A percentile compares a stretch with the other conserved stretches of the same genome.
Evolutionary conservation across 2,888 invertebrate genomes (phyloP).

Genomic region (Morpho deidamia): DNA sequence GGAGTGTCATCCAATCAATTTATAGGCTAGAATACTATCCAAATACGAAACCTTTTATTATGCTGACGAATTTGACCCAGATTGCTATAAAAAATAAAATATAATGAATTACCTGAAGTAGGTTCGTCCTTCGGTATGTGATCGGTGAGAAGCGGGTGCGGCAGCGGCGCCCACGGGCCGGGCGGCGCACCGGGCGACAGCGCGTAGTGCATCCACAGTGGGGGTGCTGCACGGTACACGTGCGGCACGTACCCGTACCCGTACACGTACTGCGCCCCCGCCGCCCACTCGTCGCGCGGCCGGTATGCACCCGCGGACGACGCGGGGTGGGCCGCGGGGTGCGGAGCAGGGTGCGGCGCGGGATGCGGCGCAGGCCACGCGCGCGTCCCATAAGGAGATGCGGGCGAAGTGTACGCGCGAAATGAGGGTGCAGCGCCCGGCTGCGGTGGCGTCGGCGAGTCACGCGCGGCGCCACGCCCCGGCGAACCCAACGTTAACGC

Average conservation of each 20-base stretch:
- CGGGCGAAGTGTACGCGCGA: conserved; percentile 33
- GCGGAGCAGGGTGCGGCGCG: conserved; percentile 51
- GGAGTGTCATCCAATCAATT: too few species aligned
- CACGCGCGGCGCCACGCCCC: conserved; percentile 47
- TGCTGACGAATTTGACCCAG: too few species aligned
- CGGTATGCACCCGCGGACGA: conserved; percentile 58
- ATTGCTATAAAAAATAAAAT: too few species aligned
- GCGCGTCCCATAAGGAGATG: conserved; percentile 27
- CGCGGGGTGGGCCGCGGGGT: conserved; percentile 26
- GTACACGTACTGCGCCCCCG: conserved; percentile 49
- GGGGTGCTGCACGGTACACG: conserved; percentile 56
- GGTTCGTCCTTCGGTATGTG: conserved; percentile 78
- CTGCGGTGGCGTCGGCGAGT: conserved; percentile 54
- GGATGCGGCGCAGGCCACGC: conserved; percentile 35
- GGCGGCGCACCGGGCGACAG: conserved; percentile 61
- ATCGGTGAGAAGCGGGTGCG: conserved; percentile 66
- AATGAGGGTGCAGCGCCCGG: conserved; percentile 36
- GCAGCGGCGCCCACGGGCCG: conserved; percentile 75
- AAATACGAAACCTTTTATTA: too few species aligned
- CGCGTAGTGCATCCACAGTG: conserved; percentile 70
- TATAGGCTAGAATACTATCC: too few species aligned
- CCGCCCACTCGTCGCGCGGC: conserved; percentile 49
- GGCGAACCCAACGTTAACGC: conserved; percentile 52
- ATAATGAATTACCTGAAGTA: conserved; percentile 64
- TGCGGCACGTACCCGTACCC: conserved; percentile 56